Evolutionary conservation across 2,113 vertebrate genomes (phyloP).

Genomic region (Agapornis roseicollis): DNA sequence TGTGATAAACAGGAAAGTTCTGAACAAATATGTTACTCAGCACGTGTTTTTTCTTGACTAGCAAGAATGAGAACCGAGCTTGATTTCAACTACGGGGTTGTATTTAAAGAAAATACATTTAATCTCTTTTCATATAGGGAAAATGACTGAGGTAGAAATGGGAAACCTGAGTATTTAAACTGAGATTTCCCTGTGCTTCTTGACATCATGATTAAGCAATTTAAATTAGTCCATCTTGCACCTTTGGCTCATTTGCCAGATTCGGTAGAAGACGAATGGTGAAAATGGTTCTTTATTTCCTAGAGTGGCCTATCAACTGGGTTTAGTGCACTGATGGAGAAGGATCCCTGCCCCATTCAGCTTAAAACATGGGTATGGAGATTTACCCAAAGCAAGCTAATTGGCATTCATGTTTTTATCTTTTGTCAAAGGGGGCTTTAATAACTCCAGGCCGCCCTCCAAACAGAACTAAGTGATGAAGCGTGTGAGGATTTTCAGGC

Average conservation of each 20-base stretch:
- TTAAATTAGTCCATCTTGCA: neutral
- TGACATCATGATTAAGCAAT: neutral
- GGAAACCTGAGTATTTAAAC: neutral
- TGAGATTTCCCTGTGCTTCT: neutral
- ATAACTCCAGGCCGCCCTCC: neutral
- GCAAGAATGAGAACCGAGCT: neutral
- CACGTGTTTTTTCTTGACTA: neutral
- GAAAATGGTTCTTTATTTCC: neutral
- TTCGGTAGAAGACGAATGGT: neutral
- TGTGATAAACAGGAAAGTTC: neutral
- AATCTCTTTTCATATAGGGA: neutral
- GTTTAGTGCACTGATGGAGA: neutral
- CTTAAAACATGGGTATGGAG: neutral
- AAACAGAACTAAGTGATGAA: neutral
- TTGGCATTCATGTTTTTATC: neutral
- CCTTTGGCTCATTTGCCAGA: neutral
- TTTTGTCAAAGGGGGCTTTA: neutral
- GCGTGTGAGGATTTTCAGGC: constrained; percentile 19
- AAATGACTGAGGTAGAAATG: neutral
- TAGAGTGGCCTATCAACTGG: neutral
- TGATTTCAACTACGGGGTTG: neutral
- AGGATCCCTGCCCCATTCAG: neutral
- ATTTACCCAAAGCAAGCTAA: neutral
- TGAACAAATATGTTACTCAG: neutral
- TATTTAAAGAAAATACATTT: neutral